Percentiles rank a stretch among this genome's conserved stretches.
These are phyloP conservation scores for Eledona agricola DNA, from an alignment of 2,888 invertebrate species.

Conservation along the genomic window DNA sequence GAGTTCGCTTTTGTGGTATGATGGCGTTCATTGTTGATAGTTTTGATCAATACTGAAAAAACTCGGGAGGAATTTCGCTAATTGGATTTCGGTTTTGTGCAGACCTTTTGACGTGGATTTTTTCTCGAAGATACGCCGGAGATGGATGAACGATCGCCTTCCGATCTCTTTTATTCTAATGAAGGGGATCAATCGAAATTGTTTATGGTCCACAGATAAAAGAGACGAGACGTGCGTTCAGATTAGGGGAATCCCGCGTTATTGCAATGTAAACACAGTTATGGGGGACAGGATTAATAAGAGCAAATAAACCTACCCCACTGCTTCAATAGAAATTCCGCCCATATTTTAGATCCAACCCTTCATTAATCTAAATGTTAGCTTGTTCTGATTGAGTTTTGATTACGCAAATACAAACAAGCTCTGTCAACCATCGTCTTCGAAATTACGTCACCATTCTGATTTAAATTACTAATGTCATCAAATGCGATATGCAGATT, in stretches of 20 bases:
- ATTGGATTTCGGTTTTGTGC: slow-evolving; percentile 10
- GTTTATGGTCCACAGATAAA: slow-evolving; percentile 35
- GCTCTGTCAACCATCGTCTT: slow-evolving; percentile 30
- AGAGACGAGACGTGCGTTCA: slow-evolving; percentile 16
- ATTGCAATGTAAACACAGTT: slow-evolving; percentile 32
- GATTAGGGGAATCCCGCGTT: slow-evolving; percentile 17
- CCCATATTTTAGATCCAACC: slow-evolving; percentile 31
- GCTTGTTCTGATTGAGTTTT: slow-evolving; percentile 38
- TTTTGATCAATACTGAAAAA: slow-evolving; percentile 2
- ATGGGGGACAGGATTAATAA: slow-evolving; percentile 31
- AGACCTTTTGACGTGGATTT: slow-evolving; percentile 23
- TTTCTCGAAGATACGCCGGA: slow-evolving; percentile 16
- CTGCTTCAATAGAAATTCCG: slow-evolving; percentile 31
- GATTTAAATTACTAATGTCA: slow-evolving; percentile 32
- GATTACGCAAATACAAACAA: slow-evolving; percentile 32
- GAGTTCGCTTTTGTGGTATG: not conserved
- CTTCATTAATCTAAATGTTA: slow-evolving; percentile 37
- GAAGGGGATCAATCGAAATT: slow-evolving; percentile 35
- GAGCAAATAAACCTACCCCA: slow-evolving; percentile 29
- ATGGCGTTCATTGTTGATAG: not conserved
- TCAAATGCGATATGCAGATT: slow-evolving; percentile 27
- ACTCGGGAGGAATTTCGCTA: slow-evolving; percentile 8
- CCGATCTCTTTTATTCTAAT: slow-evolving; percentile 35
- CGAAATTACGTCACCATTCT: slow-evolving; percentile 15
- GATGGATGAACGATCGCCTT: slow-evolving; percentile 19